These are phyloP conservation scores for Corythornis cristatus DNA, from an alignment of 2,113 vertebrate species.

Conservation along the genomic window DNA sequence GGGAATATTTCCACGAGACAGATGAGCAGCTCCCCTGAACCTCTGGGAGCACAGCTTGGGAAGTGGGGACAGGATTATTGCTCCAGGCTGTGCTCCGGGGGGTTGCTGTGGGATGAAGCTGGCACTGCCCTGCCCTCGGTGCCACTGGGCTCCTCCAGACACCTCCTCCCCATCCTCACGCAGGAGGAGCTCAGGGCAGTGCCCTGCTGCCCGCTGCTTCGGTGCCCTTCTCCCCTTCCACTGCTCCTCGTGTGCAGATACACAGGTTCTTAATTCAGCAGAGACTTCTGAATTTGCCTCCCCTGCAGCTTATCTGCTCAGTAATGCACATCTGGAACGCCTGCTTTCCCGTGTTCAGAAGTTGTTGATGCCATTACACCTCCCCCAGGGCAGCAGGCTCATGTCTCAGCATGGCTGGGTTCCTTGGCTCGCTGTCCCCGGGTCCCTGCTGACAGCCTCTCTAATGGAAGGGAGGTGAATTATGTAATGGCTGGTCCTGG, in stretches of 20 bases:
- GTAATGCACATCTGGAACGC: background rate
- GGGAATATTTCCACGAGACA: background rate
- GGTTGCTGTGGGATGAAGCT: background rate
- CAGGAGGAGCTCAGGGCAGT: background rate
- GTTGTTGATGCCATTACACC: conserved; percentile 51
- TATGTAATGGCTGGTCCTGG: background rate
- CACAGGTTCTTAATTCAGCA: background rate
- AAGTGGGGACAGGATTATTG: background rate
- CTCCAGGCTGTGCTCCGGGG: background rate
- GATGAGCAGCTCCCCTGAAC: background rate
- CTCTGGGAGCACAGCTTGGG: background rate
- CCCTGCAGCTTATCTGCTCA: background rate
- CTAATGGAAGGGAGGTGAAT: background rate
- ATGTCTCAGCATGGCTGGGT: background rate
- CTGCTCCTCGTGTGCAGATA: background rate
- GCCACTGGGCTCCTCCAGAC: background rate
- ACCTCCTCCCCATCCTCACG: rapidly evolving
- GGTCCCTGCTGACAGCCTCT: background rate
- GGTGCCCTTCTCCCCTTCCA: background rate
- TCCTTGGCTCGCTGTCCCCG: background rate
- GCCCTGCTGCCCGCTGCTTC: background rate
- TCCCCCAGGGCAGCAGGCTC: conserved; percentile 45
- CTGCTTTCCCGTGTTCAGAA: background rate
- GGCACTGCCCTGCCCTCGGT: background rate
- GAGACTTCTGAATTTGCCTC: background rate